phyloP scores from a whole-genome alignment of 2,888 invertebrate species.

The Flexamia atlantica region DNA sequence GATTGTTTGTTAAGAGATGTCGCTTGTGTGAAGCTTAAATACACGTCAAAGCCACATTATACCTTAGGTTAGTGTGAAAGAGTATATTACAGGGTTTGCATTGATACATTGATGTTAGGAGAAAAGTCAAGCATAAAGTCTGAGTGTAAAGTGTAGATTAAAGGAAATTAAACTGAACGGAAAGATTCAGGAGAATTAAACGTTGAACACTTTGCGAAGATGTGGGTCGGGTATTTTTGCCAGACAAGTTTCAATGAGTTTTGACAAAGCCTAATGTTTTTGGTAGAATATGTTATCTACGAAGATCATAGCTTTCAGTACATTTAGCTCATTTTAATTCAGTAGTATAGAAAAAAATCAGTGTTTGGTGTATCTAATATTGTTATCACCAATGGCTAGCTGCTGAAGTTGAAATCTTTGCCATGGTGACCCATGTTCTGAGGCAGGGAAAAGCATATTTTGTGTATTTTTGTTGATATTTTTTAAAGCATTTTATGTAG shows the following conservation, averaged over 20 bases:
- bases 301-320: neutral
- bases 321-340: conserved; percentile 11
- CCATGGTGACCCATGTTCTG: conserved; percentile 24
- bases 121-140: neutral
- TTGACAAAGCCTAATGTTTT: neutral
- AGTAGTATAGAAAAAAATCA: neutral
- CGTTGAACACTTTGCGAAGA: no score
- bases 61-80: neutral
- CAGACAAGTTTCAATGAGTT: neutral
- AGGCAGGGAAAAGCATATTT: conserved; percentile 56
- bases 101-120: no score
- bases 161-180: neutral
- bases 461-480: conserved; percentile 50
- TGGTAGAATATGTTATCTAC: neutral
- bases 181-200: no score
- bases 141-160: neutral
- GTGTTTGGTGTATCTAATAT: neutral
- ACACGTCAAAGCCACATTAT: neutral
- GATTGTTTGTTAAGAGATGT: neutral
- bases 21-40: neutral
- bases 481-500: conserved; percentile 48
- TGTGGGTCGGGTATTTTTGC: neutral
- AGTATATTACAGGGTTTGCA: no score
- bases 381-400: neutral
- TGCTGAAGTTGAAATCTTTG: neutral